Conservation (phyloP, 2,888 invertebrate genomes). For the Lamellibrachia columna region DNA sequence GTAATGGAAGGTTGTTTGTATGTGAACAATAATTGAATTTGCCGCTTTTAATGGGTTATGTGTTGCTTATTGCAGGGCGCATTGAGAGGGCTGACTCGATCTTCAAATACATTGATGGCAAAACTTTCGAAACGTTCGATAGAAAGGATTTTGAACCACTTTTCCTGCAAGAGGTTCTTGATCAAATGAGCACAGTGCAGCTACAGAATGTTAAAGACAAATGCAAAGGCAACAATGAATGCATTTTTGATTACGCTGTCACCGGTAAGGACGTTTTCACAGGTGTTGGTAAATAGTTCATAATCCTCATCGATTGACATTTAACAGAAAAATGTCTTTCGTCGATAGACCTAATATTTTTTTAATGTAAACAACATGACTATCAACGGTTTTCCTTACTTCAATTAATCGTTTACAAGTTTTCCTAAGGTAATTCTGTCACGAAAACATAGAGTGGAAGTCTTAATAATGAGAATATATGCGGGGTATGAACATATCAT, state of each 20-base stretch:
- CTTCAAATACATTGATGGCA: not conserved
- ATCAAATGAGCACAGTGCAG: not conserved
- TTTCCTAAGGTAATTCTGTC: too few species aligned
- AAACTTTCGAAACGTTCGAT: not conserved
- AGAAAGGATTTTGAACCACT: not conserved
- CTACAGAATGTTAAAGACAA: not conserved
- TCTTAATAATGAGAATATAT: too few species aligned
- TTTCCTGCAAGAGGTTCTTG: not conserved
- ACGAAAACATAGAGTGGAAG: too few species aligned
- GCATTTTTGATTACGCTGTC: not conserved
- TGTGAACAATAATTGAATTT: not conserved
- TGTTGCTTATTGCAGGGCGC: not conserved
- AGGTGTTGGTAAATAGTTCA: too few species aligned
- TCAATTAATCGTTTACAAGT: too few species aligned
- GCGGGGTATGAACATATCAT: too few species aligned
- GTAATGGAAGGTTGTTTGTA: not conserved
- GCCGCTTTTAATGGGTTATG: not conserved
- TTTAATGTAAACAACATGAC: too few species aligned
- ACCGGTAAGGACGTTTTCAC: not conserved
- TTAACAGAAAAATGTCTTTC: too few species aligned
- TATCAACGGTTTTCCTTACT: too few species aligned
- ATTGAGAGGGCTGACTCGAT: not conserved
- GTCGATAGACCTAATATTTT: too few species aligned
- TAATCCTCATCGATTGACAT: too few species aligned
- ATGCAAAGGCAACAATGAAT: not conserved